phyloP scores from a whole-genome alignment of 2,113 vertebrate genomes.

The Synchiropus splendidus region DNA sequence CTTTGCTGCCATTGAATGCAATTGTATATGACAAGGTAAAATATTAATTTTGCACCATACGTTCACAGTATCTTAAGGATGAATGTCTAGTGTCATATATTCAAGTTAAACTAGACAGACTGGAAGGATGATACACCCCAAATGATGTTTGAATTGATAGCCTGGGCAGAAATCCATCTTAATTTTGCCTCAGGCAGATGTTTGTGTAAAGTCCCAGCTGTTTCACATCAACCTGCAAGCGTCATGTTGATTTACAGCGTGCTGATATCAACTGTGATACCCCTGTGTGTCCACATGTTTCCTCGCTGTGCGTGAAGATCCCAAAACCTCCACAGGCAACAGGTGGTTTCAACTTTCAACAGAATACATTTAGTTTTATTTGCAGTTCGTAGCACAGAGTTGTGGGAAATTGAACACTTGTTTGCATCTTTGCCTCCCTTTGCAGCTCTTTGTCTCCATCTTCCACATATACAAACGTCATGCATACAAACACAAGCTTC shows the following conservation, averaged over 20 bases:
- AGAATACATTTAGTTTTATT: conserved; percentile 1
- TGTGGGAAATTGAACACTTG: conserved; percentile 2
- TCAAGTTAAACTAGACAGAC: too few relatives aligned
- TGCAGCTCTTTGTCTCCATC: conserved; percentile 1
- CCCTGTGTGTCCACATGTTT: not conserved
- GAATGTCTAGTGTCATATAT: not conserved
- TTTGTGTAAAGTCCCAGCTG: conserved; percentile 3
- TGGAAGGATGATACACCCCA: too few relatives aligned
- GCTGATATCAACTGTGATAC: not conserved
- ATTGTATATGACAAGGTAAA: too few relatives aligned
- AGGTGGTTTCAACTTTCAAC: conserved; percentile 3
- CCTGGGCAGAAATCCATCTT: not conserved
- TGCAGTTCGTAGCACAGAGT: not conserved
- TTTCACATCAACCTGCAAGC: conserved; percentile 1
- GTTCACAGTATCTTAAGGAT: too few relatives aligned
- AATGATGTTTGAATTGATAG: not conserved
- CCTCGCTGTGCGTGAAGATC: not conserved
- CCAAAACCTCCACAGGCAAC: not conserved
- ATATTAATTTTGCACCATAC: too few relatives aligned
- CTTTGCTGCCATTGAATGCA: too few relatives aligned
- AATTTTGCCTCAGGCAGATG: not conserved
- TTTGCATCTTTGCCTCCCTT: conserved; percentile 12
- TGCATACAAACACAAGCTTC: conserved; percentile 22
- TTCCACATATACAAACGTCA: conserved; percentile 12
- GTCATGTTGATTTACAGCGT: not conserved